Evolutionary conservation across 1,140 invertebrate genomes (phyloP).

Genomic region (Brachionus manjavacas): DNA sequence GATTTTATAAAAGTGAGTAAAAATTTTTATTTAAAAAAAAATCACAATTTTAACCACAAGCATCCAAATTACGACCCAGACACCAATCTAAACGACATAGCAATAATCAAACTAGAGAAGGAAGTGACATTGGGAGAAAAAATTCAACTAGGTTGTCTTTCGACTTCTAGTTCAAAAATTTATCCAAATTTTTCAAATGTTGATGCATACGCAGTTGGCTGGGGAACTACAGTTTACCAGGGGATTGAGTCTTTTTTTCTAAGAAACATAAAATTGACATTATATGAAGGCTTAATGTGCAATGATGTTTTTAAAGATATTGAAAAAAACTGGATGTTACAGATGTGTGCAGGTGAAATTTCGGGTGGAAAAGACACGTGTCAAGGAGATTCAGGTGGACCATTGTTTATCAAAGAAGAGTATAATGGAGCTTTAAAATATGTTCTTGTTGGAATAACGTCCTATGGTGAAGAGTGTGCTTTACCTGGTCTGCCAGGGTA

Average conservation of each 20-base stretch:
- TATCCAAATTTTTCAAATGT: neutral
- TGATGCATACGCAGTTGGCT: neutral
- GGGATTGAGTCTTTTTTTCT: neutral
- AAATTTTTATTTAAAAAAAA: neutral
- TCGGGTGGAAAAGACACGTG: slow-evolving; percentile 25
- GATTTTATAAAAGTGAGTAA: neutral
- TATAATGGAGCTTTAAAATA: neutral
- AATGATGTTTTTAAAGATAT: neutral
- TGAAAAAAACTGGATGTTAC: slow-evolving; percentile 18
- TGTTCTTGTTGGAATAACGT: slow-evolving; percentile 25
- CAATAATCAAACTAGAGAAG: slow-evolving; percentile 1
- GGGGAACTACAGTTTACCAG: neutral
- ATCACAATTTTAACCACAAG: neutral
- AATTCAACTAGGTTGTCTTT: slow-evolving; percentile 10
- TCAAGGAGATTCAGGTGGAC: slow-evolving; percentile 33
- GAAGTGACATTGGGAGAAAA: neutral
- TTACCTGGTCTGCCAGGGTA: neutral
- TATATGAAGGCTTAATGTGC: neutral
- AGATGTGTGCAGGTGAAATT: slow-evolving; percentile 24
- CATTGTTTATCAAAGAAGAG: slow-evolving; percentile 6
- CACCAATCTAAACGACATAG: neutral
- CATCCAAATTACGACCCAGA: slow-evolving; percentile 7
- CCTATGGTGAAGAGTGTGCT: neutral
- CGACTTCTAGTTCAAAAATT: neutral
- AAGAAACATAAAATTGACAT: neutral